Evolutionary conservation across 2,113 vertebrate species (phyloP).

Genomic region (Mus pahari): DNA sequence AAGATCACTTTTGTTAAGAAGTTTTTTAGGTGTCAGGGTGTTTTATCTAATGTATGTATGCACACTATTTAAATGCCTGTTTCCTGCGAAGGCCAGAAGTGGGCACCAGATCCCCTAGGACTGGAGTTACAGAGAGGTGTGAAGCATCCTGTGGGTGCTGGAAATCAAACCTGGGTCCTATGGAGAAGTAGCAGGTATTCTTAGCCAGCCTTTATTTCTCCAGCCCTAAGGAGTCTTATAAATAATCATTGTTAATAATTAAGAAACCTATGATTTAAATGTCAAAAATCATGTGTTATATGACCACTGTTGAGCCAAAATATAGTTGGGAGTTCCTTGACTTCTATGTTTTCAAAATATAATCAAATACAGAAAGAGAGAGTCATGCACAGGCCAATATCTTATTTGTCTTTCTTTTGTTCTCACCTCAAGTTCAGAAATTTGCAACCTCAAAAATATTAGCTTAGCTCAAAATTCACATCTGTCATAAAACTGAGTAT

Average conservation of each 20-base stretch:
- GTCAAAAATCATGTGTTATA: background rate
- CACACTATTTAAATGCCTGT: background rate
- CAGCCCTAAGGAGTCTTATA: background rate
- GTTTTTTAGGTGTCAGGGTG: background rate
- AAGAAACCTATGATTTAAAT: background rate
- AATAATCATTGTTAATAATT: background rate
- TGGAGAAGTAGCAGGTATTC: background rate
- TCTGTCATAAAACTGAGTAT: conserved; percentile 5
- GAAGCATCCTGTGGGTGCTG: background rate
- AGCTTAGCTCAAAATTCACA: conserved; percentile 53
- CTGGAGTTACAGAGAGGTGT: background rate
- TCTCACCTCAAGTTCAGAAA: conserved; percentile 60
- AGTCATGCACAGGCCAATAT: background rate
- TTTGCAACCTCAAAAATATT: conserved; percentile 35
- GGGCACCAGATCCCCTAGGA: background rate
- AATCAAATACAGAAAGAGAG: conserved; percentile 52
- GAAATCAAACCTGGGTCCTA: background rate
- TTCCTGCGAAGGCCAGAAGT: background rate
- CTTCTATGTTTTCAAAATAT: conserved; percentile 55
- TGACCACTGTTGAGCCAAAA: conserved; percentile 52
- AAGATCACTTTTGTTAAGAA: conserved; percentile 55
- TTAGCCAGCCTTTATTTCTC: background rate
- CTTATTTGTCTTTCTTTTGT: background rate
- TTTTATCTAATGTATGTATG: background rate
- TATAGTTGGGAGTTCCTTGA: conserved; percentile 56